Evolutionary conservation across 2,113 vertebrate genomes (phyloP), one percentile per base, ranked within the genome.

Genomic region (Melanostigma gelatinosum): DNA sequence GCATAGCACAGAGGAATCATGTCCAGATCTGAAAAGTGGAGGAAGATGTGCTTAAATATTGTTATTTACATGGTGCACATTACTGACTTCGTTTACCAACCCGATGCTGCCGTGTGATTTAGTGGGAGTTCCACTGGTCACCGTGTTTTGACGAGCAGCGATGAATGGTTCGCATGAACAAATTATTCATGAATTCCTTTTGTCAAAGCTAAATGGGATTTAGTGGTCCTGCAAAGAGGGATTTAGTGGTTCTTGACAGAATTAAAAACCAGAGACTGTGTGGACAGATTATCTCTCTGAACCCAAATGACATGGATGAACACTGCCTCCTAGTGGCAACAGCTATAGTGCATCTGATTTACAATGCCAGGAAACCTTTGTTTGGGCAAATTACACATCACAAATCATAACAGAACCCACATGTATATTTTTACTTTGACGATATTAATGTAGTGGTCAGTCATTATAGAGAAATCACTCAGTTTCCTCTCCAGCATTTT

Each of bases 251-350:
- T 83, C 27, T 71, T 71, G 65, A 44, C 44, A 76, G 54, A 65
- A 20, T 75, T 71, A 79, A 75, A 79, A 50, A 74, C 27, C 46
- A 36, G 8, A 72, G 48, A 62, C 8, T 36, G 0, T n/a, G 22
- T 58, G 20, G 8, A 75, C 32, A 46, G 22, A 54, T 72, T 2
- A 52, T 42, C 34, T 34, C 15, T 11, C 12, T 24, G 20, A 66
- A 48, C 18, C 52, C 9, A 7, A n/a, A 63, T 11, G 34, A 16
- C 46, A 16, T 13, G 32, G 13, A 65, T 20, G 1, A 46, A 77
- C 72, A 84, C 54, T 76, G 87, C 87, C 88, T 9, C 80, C 91
- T 83, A 81, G 84, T 89, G 93, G 88, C 27, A 42, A 48, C 6
- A 42, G 42, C 4, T 22, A 12, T 0, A 27, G 16, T 85, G 52